A percentile compares a stretch with the other conserved stretches of the same genome.
These are phyloP conservation scores for Coccyzus lansbergi DNA, from an alignment of 2,797 vertebrate genomes.

Conservation along the genomic window DNA sequence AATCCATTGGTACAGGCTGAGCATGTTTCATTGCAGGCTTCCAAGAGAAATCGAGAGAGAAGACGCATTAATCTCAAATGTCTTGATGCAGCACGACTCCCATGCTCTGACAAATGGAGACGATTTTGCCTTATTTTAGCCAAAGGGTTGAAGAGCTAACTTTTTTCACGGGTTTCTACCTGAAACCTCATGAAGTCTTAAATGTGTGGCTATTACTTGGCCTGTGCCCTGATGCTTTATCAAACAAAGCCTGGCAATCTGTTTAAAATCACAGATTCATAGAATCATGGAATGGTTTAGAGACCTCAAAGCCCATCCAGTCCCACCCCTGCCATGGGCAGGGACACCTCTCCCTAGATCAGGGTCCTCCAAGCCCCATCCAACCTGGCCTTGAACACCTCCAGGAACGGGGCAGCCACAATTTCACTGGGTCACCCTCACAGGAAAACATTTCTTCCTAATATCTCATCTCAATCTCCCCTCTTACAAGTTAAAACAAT, in stretches of 20 bases:
- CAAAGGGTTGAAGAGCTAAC: neutral
- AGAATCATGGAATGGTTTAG: too few relatives aligned
- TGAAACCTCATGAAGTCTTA: neutral
- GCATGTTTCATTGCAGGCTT: constrained; percentile 88
- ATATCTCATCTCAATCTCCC: too few relatives aligned
- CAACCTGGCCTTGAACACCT: too few relatives aligned
- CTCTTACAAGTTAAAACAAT: too few relatives aligned
- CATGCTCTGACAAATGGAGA: neutral
- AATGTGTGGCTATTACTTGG: neutral
- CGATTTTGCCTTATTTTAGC: neutral
- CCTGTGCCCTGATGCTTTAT: neutral
- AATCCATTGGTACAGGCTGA: constrained; percentile 81
- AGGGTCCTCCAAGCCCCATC: too few relatives aligned
- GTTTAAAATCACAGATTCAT: too few relatives aligned
- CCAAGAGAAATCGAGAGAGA: neutral
- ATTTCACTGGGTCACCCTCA: too few relatives aligned
- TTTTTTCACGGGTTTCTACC: neutral
- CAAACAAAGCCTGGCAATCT: neutral
- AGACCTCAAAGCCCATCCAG: too few relatives aligned
- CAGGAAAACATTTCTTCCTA: too few relatives aligned
- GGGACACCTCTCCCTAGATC: too few relatives aligned
- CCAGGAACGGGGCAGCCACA: too few relatives aligned
- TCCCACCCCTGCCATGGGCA: too few relatives aligned
- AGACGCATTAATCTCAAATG: neutral
- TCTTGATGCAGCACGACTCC: neutral